Evolutionary conservation across 2,888 invertebrate species (phyloP).

Genomic region (Nephrocerus scutellatus): DNA sequence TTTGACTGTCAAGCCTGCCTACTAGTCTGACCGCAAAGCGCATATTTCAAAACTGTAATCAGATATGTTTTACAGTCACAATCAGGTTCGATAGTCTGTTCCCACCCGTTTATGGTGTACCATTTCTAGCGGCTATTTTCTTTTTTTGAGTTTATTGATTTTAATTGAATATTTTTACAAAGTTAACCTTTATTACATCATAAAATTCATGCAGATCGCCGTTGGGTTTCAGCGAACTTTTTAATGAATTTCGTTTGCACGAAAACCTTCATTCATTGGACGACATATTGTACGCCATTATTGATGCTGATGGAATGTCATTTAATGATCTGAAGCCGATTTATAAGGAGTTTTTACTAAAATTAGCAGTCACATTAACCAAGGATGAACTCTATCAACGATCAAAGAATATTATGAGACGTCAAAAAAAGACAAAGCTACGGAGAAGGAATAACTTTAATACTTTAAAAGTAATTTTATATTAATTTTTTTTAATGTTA

Average conservation of each 20-base stretch:
- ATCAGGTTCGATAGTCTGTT: too few relatives aligned
- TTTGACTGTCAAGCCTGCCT: too few relatives aligned
- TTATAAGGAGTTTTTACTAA: conserved; percentile 81
- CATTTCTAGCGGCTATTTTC: too few relatives aligned
- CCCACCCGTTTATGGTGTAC: too few relatives aligned
- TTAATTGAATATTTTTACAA: too few relatives aligned
- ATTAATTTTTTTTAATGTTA: too few relatives aligned
- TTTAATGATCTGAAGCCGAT: conserved; percentile 88
- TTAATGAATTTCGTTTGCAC: conserved; percentile 79
- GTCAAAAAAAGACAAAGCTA: conserved; percentile 66
- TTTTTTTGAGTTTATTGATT: too few relatives aligned
- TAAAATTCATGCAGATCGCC: conserved; percentile 66
- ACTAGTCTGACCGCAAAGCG: too few relatives aligned
- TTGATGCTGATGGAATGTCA: conserved; percentile 87
- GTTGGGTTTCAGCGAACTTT: conserved; percentile 77
- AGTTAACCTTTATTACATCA: too few relatives aligned
- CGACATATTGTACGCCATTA: conserved; percentile 79
- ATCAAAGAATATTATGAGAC: conserved; percentile 82
- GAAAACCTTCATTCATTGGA: conserved; percentile 83
- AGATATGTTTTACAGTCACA: too few relatives aligned
- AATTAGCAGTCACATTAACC: conserved; percentile 80
- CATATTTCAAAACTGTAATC: too few relatives aligned
- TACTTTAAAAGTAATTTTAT: too few relatives aligned
- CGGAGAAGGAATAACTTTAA: conserved; percentile 52
- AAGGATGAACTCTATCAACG: conserved; percentile 86